Percentiles rank a stretch among this genome's conserved stretches.
Conservation (phyloP, 2,113 vertebrate genomes). For the Zosterops lateralis region DNA sequence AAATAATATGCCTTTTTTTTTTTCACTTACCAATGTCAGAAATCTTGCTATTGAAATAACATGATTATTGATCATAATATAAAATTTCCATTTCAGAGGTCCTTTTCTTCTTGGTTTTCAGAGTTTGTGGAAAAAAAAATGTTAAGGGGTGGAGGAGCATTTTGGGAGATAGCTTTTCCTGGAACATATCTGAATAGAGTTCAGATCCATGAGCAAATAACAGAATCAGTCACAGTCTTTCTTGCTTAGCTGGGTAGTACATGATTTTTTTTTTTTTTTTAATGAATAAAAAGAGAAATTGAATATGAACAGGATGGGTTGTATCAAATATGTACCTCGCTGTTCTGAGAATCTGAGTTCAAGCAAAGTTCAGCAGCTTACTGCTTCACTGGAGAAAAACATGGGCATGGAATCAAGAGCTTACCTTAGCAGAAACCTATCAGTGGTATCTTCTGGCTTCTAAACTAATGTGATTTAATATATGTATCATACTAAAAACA, state of each 20-base stretch:
- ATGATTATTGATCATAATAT: neutral
- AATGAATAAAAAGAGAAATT: conserved; percentile 60
- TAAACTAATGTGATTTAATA: neutral
- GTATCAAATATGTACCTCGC: conserved; percentile 36
- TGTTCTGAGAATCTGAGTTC: conserved; percentile 60
- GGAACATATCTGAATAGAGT: neutral
- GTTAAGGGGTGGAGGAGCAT: neutral
- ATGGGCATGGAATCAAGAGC: neutral
- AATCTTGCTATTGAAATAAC: neutral
- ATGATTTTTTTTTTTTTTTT: conserved; percentile 16
- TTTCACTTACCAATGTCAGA: neutral
- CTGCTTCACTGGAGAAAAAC: conserved; percentile 2
- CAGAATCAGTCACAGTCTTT: neutral
- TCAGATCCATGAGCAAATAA: conserved; percentile 24
- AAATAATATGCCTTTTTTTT: neutral
- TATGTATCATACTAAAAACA: neutral
- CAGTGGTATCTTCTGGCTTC: conserved; percentile 26
- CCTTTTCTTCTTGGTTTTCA: neutral
- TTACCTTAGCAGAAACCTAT: conserved; percentile 33
- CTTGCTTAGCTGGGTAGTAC: conserved; percentile 28
- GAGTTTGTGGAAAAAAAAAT: neutral
- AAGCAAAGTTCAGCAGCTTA: conserved; percentile 66
- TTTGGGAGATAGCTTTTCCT: neutral
- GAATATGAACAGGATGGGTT: conserved; percentile 36
- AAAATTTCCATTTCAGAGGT: neutral